Evolutionary conservation across 2,797 vertebrate species (phyloP).

Genomic region (Thunnus albacares): DNA sequence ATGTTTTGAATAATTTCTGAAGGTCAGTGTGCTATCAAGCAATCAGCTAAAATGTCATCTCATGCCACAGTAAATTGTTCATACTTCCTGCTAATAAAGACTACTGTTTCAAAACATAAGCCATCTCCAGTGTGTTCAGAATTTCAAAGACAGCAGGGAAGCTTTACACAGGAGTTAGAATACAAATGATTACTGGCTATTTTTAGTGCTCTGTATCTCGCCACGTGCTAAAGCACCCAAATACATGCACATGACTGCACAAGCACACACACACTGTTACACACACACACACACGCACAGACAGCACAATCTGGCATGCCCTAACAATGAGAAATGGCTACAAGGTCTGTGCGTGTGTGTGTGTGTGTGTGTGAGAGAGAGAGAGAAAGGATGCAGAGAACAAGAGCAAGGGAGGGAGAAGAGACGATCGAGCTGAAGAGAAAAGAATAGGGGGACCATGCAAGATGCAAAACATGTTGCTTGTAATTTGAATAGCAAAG

Average conservation of each 20-base stretch:
- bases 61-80: constrained; percentile 9
- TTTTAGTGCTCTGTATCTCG: constrained; percentile 54
- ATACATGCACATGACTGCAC: constrained; percentile 17
- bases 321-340: constrained; percentile 73
- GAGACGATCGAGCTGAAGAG: neutral
- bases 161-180: constrained; percentile 42
- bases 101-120: constrained; percentile 12
- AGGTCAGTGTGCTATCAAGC: constrained; percentile 23
- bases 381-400: constrained; percentile 21
- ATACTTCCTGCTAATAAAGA: constrained; percentile 28
- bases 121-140: constrained; percentile 10
- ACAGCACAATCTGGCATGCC: constrained; percentile 56
- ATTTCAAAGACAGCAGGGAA: constrained; percentile 42
- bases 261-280: constrained; percentile 19
- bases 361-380: neutral
- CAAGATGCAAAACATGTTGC: constrained; percentile 30
- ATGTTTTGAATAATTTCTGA: constrained; percentile 16
- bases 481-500: constrained; percentile 49
- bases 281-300: constrained; percentile 11
- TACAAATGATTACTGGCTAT: constrained; percentile 63
- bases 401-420: constrained; percentile 20
- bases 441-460: constrained; percentile 28
- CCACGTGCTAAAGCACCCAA: constrained; percentile 27
- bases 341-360: constrained; percentile 9
- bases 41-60: constrained; percentile 19